A percentile compares a stretch with the other conserved stretches of the same genome.
phyloP scores from a whole-genome alignment of 2,113 vertebrate genomes.

The Vombatus ursinus region DNA sequence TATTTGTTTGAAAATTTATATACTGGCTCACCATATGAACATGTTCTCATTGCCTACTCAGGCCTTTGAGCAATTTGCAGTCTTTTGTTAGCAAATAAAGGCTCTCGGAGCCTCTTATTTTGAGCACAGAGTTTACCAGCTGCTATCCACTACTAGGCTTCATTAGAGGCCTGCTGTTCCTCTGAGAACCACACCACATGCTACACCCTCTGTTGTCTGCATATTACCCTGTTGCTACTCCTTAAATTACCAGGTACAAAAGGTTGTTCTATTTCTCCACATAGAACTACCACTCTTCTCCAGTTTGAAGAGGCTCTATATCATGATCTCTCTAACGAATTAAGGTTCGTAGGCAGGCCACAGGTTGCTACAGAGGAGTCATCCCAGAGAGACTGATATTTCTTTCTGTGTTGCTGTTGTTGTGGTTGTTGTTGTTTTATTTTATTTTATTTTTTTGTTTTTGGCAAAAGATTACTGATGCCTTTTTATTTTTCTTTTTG shows the following conservation, averaged over 20 bases:
- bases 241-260: constrained; percentile 91
- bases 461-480: constrained; percentile 67
- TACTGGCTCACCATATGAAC: constrained; percentile 94
- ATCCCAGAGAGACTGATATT: constrained; percentile 76
- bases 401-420: background rate
- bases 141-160: constrained; percentile 97
- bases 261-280: constrained; percentile 84
- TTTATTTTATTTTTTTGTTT: background rate
- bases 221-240: constrained; percentile 91
- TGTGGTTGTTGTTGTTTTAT: constrained; percentile 25
- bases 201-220: constrained; percentile 88
- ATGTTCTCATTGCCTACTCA: constrained; percentile 97
- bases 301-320: constrained; percentile 85
- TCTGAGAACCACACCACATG: constrained; percentile 99
- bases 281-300: constrained; percentile 83
- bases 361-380: constrained; percentile 83
- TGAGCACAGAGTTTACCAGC: constrained; percentile 98
- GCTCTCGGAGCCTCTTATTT: constrained; percentile 92
- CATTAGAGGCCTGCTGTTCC: constrained; percentile 97
- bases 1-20: constrained; percentile 87
- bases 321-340: constrained; percentile 91
- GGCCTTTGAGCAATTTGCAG: constrained; percentile 99
- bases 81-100: constrained; percentile 98
- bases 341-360: constrained; percentile 84
- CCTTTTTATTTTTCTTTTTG: constrained; percentile 1